Evolutionary conservation across 2,113 vertebrate genomes (phyloP).

Genomic region (Malurus melanocephalus): DNA sequence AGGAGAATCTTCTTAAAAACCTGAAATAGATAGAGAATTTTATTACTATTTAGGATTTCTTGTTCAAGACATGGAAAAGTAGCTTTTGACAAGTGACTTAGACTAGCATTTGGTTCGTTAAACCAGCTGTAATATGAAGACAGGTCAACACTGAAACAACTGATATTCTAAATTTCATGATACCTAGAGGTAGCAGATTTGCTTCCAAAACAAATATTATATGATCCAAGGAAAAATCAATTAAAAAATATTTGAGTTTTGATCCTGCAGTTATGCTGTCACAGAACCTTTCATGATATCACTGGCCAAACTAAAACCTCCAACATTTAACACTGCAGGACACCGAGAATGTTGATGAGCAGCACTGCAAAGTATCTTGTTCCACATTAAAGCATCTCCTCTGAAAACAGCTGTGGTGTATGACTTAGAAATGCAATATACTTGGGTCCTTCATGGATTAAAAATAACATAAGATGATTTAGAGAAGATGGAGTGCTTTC

Average conservation of each 20-base stretch:
- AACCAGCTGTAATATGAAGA: neutral
- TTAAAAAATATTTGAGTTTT: neutral
- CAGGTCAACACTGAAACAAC: neutral
- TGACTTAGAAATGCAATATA: neutral
- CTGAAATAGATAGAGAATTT: slow-evolving; percentile 57
- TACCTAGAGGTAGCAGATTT: neutral
- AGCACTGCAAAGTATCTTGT: neutral
- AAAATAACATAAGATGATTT: slow-evolving; percentile 16
- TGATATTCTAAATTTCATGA: neutral
- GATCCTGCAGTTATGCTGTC: neutral
- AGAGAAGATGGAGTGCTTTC: neutral
- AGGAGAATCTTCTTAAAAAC: slow-evolving; percentile 1
- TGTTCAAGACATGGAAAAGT: neutral
- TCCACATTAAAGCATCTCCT: neutral
- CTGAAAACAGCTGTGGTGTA: neutral
- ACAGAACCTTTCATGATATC: neutral
- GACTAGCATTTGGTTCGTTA: neutral
- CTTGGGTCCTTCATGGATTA: neutral
- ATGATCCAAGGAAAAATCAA: neutral
- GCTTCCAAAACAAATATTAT: neutral
- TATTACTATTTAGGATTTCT: neutral
- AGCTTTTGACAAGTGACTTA: neutral
- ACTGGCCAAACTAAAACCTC: neutral
- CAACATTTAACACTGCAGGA: neutral
- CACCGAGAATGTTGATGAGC: neutral